Base-by-base conservation (phyloP, 1,140 invertebrate species). In the Apolygus lucorum region DNA sequence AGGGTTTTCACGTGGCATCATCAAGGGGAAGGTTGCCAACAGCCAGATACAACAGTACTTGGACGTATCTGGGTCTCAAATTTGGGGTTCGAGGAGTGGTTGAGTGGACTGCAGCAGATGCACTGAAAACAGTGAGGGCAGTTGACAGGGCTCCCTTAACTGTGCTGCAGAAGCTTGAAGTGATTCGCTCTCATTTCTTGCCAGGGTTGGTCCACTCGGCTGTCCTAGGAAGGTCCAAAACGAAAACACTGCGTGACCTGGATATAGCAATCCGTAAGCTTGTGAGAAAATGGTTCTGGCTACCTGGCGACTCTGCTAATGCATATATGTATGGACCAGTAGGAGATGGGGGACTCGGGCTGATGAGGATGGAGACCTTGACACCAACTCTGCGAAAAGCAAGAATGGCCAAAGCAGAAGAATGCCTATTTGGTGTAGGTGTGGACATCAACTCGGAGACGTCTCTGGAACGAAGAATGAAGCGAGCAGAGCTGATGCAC, bases 311-410 rank as follows among this genome's bases (percentile, higher is more conserved):
- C 17, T 8, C 17, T 8, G 4, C 34, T 17, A 42, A 42, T 42
- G 34, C 34, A 42, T 42, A 8, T 42, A 8, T 42, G 4, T 42
- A 42, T 17, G 34, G 4, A 8, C 34, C 34, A 42, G 17, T 27
- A 25, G 73, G 70, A 2, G 73, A 62, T 21, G 64, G 34, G 4
- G 34, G 34, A 4, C 17, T 42, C 4, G 34, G 34, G 17, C 4
- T 42, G 4, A 42, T 42, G 34, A 17, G 17, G 34, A 4, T 42
- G 34, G 4, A 17, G 4, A 8, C 34, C 17, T 8, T 17, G 17
- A 42, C 17, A 4, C 34, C 34, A 8, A 17, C 4, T 4, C 34
- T 42, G 4, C 4, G 34, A 42, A 4, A 8, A 17, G 34, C 17
- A 17, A 42, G 34, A 17, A 8, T 42, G 34, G 34, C 34, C 17